phyloP scores from a whole-genome alignment of 2,797 vertebrate genomes.

The Myripristis jacobus region DNA sequence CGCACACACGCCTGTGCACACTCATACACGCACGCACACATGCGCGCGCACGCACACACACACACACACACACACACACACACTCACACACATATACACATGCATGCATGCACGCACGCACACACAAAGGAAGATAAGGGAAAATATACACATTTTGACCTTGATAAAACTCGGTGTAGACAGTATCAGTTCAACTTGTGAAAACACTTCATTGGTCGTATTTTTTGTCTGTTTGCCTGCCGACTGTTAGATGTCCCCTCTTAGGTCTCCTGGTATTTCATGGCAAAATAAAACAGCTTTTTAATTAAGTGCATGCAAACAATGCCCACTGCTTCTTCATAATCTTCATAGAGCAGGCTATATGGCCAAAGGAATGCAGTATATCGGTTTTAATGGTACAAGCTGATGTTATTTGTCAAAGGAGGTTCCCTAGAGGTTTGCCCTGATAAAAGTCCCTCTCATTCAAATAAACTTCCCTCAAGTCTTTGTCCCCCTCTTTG shows the following conservation, averaged over 20 bases:
- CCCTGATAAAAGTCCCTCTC: background rate
- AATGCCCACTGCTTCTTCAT: background rate
- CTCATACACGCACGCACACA: background rate
- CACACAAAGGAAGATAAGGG: background rate
- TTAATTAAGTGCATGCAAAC: background rate
- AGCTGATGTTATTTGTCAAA: background rate
- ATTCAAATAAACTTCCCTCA: background rate
- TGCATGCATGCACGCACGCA: background rate
- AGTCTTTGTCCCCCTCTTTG: background rate
- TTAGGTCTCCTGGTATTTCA: background rate
- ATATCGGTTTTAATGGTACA: no score
- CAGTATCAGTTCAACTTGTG: constrained; percentile 4
- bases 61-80: no score
- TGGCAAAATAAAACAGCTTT: background rate
- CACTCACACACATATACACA: no score
- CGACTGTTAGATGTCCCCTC: background rate
- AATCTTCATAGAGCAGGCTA: background rate
- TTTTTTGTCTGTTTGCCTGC: background rate
- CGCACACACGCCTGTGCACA: background rate
- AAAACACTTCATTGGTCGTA: constrained; percentile 7
- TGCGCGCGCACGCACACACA: background rate
- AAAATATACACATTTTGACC: constrained; percentile 27
- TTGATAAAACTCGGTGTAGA: background rate
- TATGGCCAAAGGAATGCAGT: no score
- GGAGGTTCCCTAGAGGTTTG: background rate